phyloP scores from a whole-genome alignment of 1,140 invertebrate genomes.

The Drosophila mojavensis region DNA sequence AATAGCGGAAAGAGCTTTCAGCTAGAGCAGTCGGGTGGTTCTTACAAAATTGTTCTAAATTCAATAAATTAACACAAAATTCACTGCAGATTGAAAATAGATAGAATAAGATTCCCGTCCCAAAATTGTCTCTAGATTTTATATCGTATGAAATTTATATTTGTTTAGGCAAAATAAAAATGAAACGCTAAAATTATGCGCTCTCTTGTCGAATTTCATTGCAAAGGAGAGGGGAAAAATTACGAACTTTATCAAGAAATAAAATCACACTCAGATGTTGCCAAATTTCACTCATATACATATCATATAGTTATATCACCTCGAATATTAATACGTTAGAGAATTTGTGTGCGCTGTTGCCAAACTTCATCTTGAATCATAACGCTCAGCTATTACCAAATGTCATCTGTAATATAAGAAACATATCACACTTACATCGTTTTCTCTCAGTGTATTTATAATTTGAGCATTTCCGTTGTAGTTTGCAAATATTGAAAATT shows the following conservation, averaged over 20 bases:
- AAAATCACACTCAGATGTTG: no score
- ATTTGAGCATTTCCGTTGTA: slow-evolving; percentile 1
- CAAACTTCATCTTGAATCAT: not conserved
- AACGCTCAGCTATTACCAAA: not conserved
- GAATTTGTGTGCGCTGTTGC: not conserved
- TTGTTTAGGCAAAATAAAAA: no score
- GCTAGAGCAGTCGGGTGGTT: not conserved
- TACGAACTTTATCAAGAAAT: no score
- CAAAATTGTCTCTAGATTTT: not conserved
- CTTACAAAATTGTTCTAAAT: not conserved
- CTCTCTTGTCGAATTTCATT: no score
- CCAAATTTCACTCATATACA: no score
- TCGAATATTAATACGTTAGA: no score
- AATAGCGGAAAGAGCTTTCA: not conserved
- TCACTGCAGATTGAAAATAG: not conserved
- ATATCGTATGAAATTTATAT: not conserved
- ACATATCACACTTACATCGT: slow-evolving; percentile 1
- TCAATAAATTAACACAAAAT: slow-evolving; percentile 3
- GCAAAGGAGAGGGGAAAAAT: no score
- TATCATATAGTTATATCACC: no score
- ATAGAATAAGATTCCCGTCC: not conserved
- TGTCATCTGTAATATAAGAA: slow-evolving; percentile 5
- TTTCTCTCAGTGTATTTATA: not conserved
- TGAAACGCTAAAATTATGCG: no score
- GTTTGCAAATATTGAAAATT: not conserved